These are phyloP conservation scores for Macrosoma leucophasiata DNA, from an alignment of 2,888 invertebrate species.

Conservation along the genomic window DNA sequence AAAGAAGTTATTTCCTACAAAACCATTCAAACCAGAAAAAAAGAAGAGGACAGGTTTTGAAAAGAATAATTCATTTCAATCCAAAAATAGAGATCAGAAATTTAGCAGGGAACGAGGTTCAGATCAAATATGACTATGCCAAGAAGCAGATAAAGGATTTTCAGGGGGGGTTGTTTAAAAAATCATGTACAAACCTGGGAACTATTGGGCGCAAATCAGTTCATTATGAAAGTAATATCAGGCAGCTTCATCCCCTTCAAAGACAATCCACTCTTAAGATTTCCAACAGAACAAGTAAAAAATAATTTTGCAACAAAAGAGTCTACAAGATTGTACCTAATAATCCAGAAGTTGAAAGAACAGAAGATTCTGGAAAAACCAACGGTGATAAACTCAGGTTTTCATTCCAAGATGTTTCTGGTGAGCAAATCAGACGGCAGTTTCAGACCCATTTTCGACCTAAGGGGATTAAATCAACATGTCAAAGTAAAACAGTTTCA, in stretches of 20 bases:
- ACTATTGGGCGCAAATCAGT: slow-evolving; percentile 12
- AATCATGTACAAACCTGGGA: slow-evolving; percentile 8
- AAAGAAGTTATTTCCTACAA: background rate
- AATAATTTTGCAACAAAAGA: slow-evolving; percentile 8
- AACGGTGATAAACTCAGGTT: slow-evolving; percentile 7
- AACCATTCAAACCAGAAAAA: slow-evolving; percentile 5
- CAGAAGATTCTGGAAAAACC: slow-evolving; percentile 11
- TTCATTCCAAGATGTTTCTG: slow-evolving; percentile 23
- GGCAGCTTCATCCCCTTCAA: slow-evolving; percentile 15
- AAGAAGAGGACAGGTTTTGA: background rate
- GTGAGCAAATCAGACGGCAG: slow-evolving; percentile 25
- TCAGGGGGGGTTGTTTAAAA: slow-evolving; percentile 6
- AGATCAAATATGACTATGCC: background rate
- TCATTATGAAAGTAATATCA: slow-evolving; percentile 12
- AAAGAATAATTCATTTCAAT: background rate
- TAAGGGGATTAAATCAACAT: slow-evolving; percentile 20
- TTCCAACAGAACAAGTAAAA: slow-evolving; percentile 2
- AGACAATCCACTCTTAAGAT: slow-evolving; percentile 8
- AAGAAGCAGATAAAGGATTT: slow-evolving; percentile 2
- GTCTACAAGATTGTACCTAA: slow-evolving; percentile 8
- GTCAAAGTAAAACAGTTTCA: slow-evolving; percentile 20
- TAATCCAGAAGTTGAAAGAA: slow-evolving; percentile 9
- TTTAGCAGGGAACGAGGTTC: no score
- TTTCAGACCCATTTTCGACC: slow-evolving; percentile 26
- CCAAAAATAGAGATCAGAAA: no score